Evolutionary conservation across 2,797 vertebrate genomes (phyloP).

Genomic region (Myotis myotis): DNA sequence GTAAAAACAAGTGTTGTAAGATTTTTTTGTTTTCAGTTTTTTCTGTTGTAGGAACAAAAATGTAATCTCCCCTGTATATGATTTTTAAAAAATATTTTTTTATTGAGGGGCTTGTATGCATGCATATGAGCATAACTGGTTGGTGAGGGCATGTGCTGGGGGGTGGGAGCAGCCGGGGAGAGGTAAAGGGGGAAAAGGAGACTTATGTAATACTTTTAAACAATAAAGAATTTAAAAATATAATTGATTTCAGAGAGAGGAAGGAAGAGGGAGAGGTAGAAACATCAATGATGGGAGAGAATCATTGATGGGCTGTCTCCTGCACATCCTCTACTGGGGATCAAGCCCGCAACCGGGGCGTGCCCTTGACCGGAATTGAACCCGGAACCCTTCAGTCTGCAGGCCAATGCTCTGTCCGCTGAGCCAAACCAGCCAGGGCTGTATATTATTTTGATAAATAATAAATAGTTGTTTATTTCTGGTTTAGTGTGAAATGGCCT

Average conservation of each 20-base stretch:
- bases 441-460: background rate
- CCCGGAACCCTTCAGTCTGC: no score
- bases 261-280: background rate
- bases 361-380: no score
- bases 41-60: background rate
- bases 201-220: no score
- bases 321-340: no score
- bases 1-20: background rate
- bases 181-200: no score
- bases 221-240: no score
- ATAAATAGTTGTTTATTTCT: background rate
- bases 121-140: no score
- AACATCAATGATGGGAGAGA: background rate
- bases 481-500: slow-evolving; percentile 95
- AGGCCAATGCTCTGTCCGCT: background rate
- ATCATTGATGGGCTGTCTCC: background rate
- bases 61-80: background rate
- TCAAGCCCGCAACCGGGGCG: no score
- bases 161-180: no score
- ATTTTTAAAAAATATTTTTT: background rate
- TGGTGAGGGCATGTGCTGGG: no score
- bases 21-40: background rate
- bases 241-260: no score
- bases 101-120: no score
- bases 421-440: background rate